phyloP scores from a whole-genome alignment of 2,113 vertebrate species.

The Alectura lathami region DNA sequence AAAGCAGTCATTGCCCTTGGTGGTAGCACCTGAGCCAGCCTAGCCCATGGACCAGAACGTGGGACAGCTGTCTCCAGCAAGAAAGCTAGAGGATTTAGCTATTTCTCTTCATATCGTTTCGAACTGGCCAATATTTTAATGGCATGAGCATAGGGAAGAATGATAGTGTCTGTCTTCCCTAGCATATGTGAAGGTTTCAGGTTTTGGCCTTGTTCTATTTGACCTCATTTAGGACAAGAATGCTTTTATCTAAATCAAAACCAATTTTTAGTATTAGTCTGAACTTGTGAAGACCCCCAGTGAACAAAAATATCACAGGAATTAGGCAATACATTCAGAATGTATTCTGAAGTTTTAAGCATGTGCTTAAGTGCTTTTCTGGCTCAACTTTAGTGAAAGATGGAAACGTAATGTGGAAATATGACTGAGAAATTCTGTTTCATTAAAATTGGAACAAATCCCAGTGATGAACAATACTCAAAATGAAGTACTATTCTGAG shows the following conservation, averaged over 20 bases:
- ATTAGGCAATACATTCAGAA: constrained; percentile 66
- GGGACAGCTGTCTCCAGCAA: neutral
- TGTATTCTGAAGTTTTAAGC: constrained; percentile 67
- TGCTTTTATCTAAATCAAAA: constrained; percentile 73
- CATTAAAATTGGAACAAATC: constrained; percentile 44
- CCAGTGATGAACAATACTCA: neutral
- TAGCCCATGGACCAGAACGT: neutral
- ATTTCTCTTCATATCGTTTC: neutral
- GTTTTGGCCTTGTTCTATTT: constrained; percentile 38
- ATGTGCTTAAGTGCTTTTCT: constrained; percentile 66
- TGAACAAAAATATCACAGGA: constrained; percentile 64
- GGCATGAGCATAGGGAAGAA: neutral
- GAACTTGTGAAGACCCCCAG: constrained; percentile 65
- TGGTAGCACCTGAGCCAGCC: neutral
- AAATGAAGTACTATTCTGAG: neutral
- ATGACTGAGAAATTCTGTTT: constrained; percentile 14
- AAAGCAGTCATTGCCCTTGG: neutral
- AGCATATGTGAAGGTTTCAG: constrained; percentile 55
- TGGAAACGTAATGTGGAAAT: constrained; percentile 55
- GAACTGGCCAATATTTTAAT: neutral
- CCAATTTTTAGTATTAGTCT: constrained; percentile 44
- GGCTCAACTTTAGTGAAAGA: constrained; percentile 62
- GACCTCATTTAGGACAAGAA: constrained; percentile 61
- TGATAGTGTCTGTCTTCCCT: constrained; percentile 9
- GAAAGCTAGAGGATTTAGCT: neutral